Conservation (phyloP, 2,113 vertebrate species). For the Amblyopsis rosae region DNA sequence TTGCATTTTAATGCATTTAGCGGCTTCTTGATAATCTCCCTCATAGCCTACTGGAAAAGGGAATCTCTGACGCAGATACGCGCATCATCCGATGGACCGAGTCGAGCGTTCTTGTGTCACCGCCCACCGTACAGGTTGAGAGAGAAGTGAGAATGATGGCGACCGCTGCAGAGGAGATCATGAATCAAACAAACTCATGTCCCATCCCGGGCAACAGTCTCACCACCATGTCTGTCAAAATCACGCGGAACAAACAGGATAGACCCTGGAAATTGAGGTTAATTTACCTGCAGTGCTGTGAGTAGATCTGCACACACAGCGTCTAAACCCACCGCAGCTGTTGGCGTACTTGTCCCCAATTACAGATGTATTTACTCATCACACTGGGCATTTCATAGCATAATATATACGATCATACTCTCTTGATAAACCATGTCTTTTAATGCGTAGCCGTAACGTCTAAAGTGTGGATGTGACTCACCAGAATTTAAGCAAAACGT, state of each 20-base stretch:
- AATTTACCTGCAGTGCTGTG: conserved; percentile 78
- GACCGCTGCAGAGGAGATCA: conserved; percentile 66
- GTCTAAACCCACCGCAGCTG: background rate
- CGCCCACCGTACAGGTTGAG: background rate
- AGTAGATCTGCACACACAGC: conserved; percentile 53
- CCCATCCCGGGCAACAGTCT: conserved; percentile 45
- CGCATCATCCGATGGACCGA: conserved; percentile 27
- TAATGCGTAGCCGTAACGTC: too few relatives aligned
- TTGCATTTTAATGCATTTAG: background rate
- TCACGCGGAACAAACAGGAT: conserved; percentile 61
- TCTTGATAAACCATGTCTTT: too few relatives aligned
- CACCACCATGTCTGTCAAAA: conserved; percentile 61
- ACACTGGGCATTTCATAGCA: background rate
- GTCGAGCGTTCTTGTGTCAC: conserved; percentile 28
- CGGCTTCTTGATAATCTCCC: background rate
- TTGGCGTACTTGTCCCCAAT: background rate
- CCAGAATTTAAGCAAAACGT: too few relatives aligned
- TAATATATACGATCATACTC: background rate
- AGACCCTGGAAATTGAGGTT: conserved; percentile 68
- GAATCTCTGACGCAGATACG: conserved; percentile 4
- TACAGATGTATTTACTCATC: background rate
- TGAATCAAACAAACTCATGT: conserved; percentile 38
- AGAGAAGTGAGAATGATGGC: conserved; percentile 57
- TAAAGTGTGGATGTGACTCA: too few relatives aligned
- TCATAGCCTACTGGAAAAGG: background rate